A percentile compares a stretch with the other conserved stretches of the same genome.
phyloP scores from a whole-genome alignment of 1,140 invertebrate genomes.

The Conus ventricosus region DNA sequence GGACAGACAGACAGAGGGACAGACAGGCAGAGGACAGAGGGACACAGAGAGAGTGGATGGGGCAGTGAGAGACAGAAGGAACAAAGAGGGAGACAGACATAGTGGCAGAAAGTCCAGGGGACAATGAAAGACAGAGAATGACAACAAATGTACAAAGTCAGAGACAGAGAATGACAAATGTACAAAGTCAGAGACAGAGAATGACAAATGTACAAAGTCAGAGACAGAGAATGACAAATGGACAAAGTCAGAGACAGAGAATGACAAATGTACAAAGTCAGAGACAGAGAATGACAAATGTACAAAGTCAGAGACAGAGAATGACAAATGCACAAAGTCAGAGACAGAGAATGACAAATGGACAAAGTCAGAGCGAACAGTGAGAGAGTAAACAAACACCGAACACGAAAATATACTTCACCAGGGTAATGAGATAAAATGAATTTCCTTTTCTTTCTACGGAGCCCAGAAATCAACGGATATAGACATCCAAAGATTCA shows the following conservation, averaged over 20 bases:
- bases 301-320: neutral
- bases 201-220: no score
- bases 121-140: neutral
- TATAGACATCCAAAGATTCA: no score
- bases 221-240: no score
- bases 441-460: no score
- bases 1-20: no score
- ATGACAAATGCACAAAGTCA: neutral
- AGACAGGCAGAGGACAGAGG: neutral
- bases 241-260: neutral
- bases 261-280: neutral
- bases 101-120: neutral
- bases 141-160: neutral
- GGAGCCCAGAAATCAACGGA: no score
- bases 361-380: neutral
- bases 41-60: neutral
- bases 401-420: neutral
- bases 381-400: neutral
- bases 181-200: neutral
- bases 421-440: no score
- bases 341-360: neutral
- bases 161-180: neutral
- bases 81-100: neutral
- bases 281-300: neutral
- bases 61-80: neutral